Evolutionary conservation across 2,888 invertebrate genomes (phyloP), one percentile per base, ranked within the genome.

Genomic region (Oegoconia quadripuncta): DNA sequence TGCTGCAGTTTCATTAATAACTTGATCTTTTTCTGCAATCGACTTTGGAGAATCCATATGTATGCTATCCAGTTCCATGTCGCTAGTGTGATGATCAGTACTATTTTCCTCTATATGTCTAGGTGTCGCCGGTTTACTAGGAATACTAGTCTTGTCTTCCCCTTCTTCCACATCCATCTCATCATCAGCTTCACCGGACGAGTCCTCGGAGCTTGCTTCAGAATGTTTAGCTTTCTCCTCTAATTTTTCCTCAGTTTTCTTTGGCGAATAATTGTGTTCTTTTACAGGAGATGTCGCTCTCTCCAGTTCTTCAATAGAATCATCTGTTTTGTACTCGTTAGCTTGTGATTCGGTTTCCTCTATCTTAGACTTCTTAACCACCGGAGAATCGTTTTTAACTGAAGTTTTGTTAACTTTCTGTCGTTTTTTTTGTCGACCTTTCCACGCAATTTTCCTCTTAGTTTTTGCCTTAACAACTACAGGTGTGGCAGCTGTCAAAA

Each of bases 111-210:
- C 84, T 0, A 77, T 48, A 2, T 60, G 70, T 18, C 62, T 57
- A 1, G 84, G 86, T 2, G 80, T 69, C 0, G 75, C 66, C 0
- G 81, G 78, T 48, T 81, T 81, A 37, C 77, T 78, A n/a, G 74
- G 67, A 37, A 77, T 67, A 37, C 74, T 80, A 23, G 64, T 68
- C 37, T 64, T 67, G 31, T 88, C 83, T 26, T 89, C 89, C 3
- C 86, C 74, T 61, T 90, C 90, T 41, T 91, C 91, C 22, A 90
- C 89, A 48, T 91, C 91, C 91, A 91, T 91, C 64, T 91, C 91
- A 64, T 91, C 91, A 55, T 91, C 91, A 16, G 91, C 91, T 62
- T 91, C 91, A 1, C 91, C 91, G 5, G 90, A 90, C 0, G 91
- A 91, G 62, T 91, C 91, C 63, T 91, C 91, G 0, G 87, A 86